Base-by-base conservation (phyloP, 2,113 vertebrate species). In the Sclerurus mexicanus region DNA sequence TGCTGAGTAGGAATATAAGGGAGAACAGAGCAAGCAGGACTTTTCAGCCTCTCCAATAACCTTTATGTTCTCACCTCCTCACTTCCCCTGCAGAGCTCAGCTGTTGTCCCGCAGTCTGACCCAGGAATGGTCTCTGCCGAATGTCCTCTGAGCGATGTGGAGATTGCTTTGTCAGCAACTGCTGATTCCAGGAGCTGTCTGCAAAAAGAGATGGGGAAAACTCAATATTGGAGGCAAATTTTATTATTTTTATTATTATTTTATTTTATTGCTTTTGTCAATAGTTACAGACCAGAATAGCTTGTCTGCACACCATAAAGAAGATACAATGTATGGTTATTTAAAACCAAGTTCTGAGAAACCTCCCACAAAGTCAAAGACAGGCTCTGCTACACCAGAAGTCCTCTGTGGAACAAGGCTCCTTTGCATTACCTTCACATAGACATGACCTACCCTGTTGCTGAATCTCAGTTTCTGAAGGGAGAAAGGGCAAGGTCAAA, bases 171-270 rank as follows among this genome's bases (percentile, higher is more conserved):
- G 94, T 98, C 62, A 98, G 89, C 25, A 95, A 12, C 85, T 98
- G 98, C 56, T 97, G 97, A 74, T 72, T 97, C 98, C 93, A 96
- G 39, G 97, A 87, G 44, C 94, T 53, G n/a, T 98, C 99, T 99
- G 64, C 68, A 93, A 58, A 2, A 14, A 87, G 35, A 22, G 44
- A 55, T 55, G 25, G 18, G 33, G 25, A 77, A 58, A 93, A 28
- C 30, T 68, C 82, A 87, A 0, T 30, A 47, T 35, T 68, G 60
- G 31, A 37, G 62, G 62, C 42, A 87, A 89, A 87, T 87, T 42
- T 63, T 40, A 27, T 28, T 62, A 42, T 62, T 37, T 37, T 60
- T 27, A 27, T 60, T 31, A 31, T 55, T 60, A 24, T 37, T 50
- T 55, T 60, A 60, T 62, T 62, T 28, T 28, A 39, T 62, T 9